Base-by-base conservation (phyloP, 23 tunicate species). In the Corella eumyota region DNA sequence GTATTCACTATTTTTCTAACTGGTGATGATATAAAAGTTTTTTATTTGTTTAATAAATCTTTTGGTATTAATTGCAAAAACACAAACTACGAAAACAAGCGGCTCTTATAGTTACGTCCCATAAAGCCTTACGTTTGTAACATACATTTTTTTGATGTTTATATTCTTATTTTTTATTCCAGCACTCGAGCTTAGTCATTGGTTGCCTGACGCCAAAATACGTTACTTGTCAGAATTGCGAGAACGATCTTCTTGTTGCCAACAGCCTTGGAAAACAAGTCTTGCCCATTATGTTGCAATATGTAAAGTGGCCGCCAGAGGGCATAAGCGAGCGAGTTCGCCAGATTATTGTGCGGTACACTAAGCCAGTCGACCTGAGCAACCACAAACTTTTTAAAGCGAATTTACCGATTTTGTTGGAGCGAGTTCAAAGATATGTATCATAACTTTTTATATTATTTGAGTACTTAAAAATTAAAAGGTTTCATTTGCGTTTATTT, bases 151-250 rank as follows among this genome's bases (percentile, higher is more conserved):
- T n/a, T n/a, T n/a, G n/a, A n/a, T n/a, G n/a, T n/a, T n/a, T n/a
- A n/a, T n/a, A n/a, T n/a, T n/a, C n/a, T n/a, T n/a, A n/a, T n/a
- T n/a, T n/a, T n/a, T n/a, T n/a, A n/a, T n/a, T n/a, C 6, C 77
- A 79, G 87, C 35, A 36, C 3, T 77, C 77, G 25, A 70, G 57
- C 5, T 58, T 79, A 20, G 87, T 79, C 23, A 3, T 79, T 11
- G 70, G 87, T 38, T 79, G 87, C 55, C 24, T 79, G 50, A 79
- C 87, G 0, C 87, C 87, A 30, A 77, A 79, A 55, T 79, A 79
- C 64, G 77, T 76, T 37, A 64, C 31, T 1, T 79, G 77, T 52
- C 79, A 77, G 29, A 79, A 79, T 71, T 79, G 87, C 31, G 87
- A 79, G 44, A 77, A 79, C 45, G 87, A 79, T 30, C 61, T 79